Base-by-base conservation (phyloP, 2,113 vertebrate species). In the Melanostigma gelatinosum region DNA sequence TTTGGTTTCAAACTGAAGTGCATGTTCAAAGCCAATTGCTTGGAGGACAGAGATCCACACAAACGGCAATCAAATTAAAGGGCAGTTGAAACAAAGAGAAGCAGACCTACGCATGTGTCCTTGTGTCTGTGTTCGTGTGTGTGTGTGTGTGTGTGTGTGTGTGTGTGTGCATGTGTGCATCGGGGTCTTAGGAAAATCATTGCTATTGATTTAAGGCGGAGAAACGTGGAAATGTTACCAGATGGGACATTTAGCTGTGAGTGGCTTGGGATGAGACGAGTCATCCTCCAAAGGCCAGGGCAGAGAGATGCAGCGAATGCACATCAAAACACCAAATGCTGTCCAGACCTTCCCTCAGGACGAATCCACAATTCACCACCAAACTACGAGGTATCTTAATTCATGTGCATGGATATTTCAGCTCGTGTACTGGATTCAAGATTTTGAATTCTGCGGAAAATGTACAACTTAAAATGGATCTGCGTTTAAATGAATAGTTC, bases 141-240 rank as follows among this genome's bases (percentile, higher is more conserved):
- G 77, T 79, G 72, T 84, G 68, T 75, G 75, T 57, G 82, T 77
- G 75, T 57, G 82, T 77, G 70, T 73, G 78, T 90, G 72, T 69
- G 72, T 85, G 85, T 71, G 68, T 57, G 50, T 70, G 68, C 38
- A 72, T 65, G 65, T 24, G 82, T 9, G 60, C 73, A 34, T 73
- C 52, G 75, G 89, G 87, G 91, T 92, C 95, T 95, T 96, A 95
- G 95, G 95, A 91, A 95, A 97, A 98, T 98, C 97, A 98, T 97
- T 97, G 94, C 95, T 98, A 99, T 99, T 97, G 97, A 99, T 98
- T 98, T 97, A 96, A 96, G 95, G 96, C 95, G 94, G 95, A 94
- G 96, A 96, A 96, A 98, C 92, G 96, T 97, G 96, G 96, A 97
- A 96, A 97, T 96, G 96, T 96, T 97, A 96, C 95, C 97, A 97